Conservation (phyloP, 2,113 vertebrate genomes). For the Abramis brama region DNA sequence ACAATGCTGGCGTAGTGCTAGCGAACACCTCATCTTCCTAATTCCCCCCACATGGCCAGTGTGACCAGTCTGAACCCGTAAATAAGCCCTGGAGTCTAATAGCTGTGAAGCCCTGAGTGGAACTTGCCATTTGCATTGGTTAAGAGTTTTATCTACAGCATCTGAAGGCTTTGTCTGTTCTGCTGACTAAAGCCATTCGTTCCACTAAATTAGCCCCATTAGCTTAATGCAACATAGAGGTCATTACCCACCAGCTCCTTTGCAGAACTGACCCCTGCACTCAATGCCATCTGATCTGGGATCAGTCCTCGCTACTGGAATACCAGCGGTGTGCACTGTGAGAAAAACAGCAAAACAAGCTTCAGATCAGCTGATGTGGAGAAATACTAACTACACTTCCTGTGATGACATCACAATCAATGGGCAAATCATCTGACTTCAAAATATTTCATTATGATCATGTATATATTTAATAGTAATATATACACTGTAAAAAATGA, state of each 20-base stretch:
- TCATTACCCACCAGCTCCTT: slow-evolving; percentile 29
- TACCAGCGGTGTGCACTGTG: background rate
- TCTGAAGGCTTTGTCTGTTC: slow-evolving; percentile 45
- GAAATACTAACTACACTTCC: too few species aligned
- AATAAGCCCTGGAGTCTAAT: slow-evolving; percentile 48
- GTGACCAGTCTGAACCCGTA: slow-evolving; percentile 22
- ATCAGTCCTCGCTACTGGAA: background rate
- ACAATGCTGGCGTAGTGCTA: background rate
- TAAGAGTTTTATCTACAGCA: slow-evolving; percentile 52
- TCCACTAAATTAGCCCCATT: slow-evolving; percentile 58
- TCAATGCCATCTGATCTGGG: background rate
- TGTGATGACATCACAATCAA: too few species aligned
- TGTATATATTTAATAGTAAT: background rate
- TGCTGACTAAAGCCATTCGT: slow-evolving; percentile 48
- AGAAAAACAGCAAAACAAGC: background rate
- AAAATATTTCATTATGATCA: background rate
- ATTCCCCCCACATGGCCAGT: background rate
- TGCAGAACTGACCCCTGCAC: slow-evolving; percentile 21
- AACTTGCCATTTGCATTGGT: slow-evolving; percentile 47
- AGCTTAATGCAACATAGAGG: slow-evolving; percentile 46
- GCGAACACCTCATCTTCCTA: slow-evolving; percentile 2
- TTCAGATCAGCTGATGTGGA: background rate
- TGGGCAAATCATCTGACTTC: background rate
- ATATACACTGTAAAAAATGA: too few species aligned
- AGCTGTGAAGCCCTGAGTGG: slow-evolving; percentile 31